Conservation (phyloP, 2,888 invertebrate species). For the Tanytarsus gracilentus region DNA sequence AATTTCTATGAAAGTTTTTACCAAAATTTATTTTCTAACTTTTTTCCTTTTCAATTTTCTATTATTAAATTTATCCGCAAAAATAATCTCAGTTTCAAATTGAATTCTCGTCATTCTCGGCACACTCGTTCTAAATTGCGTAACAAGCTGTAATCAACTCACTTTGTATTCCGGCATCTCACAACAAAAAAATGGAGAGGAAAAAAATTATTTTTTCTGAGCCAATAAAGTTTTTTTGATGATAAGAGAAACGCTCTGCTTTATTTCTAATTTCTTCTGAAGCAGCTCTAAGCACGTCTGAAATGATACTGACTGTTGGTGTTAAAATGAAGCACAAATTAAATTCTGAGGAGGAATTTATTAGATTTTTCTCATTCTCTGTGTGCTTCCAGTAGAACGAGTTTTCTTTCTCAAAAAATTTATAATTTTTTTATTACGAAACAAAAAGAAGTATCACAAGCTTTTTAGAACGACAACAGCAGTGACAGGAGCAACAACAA, state of each 20-base stretch:
- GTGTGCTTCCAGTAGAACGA: neutral
- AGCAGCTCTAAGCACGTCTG: neutral
- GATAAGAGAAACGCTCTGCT: neutral
- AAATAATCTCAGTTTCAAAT: neutral
- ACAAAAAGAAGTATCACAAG: too few species aligned
- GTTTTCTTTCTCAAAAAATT: neutral
- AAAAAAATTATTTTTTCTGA: too few species aligned
- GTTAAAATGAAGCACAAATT: slow-evolving; percentile 14
- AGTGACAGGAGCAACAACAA: too few species aligned
- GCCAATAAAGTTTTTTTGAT: too few species aligned
- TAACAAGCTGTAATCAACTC: neutral
- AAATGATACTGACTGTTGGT: neutral
- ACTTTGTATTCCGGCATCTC: slow-evolving; percentile 18
- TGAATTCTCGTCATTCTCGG: neutral
- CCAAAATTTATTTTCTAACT: neutral
- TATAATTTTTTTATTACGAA: neutral
- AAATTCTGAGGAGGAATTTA: slow-evolving; percentile 12
- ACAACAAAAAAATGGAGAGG: neutral
- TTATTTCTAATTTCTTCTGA: too few species aligned
- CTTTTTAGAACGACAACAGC: too few species aligned
- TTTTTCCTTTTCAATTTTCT: neutral
- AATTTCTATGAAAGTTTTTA: neutral
- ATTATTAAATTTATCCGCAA: neutral
- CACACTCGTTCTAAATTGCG: neutral
- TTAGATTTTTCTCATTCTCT: slow-evolving; percentile 14